Evolutionary conservation across 2,888 invertebrate genomes (phyloP).

Genomic region (Phyllotreta cruciferae): DNA sequence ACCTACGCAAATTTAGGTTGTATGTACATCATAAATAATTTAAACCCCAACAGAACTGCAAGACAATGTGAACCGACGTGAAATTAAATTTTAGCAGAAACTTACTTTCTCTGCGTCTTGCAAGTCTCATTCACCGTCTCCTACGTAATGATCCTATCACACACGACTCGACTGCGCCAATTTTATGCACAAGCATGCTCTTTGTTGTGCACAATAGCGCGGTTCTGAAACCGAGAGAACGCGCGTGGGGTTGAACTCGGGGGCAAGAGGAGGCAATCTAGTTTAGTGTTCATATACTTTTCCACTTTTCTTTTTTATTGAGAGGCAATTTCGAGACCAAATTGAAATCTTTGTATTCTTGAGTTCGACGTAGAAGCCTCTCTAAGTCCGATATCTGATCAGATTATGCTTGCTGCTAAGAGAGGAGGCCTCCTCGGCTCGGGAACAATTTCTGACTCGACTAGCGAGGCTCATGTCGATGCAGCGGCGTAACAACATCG

Average conservation of each 20-base stretch:
- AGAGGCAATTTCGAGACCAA: slow-evolving; percentile 61
- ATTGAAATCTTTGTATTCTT: slow-evolving; percentile 61
- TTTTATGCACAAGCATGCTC: slow-evolving; percentile 48
- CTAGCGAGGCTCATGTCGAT: slow-evolving; percentile 18
- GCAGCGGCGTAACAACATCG: slow-evolving; percentile 13
- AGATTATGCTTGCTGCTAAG: slow-evolving; percentile 56
- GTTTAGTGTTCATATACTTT: slow-evolving; percentile 59
- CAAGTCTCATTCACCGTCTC: slow-evolving; percentile 30
- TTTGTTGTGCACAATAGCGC: slow-evolving; percentile 49
- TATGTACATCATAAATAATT: slow-evolving; percentile 21
- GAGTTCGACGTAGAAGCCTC: slow-evolving; percentile 58
- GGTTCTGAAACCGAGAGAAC: slow-evolving; percentile 34
- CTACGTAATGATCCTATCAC: slow-evolving; percentile 43
- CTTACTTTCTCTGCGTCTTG: slow-evolving; percentile 28
- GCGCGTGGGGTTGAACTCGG: slow-evolving; percentile 17
- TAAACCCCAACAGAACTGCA: slow-evolving; percentile 12
- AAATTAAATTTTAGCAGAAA: slow-evolving; percentile 26
- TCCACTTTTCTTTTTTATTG: slow-evolving; percentile 58
- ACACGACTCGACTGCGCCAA: slow-evolving; percentile 44
- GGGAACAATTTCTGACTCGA: slow-evolving; percentile 34
- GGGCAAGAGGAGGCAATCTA: slow-evolving; percentile 48
- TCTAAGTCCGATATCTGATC: slow-evolving; percentile 60
- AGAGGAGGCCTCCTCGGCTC: slow-evolving; percentile 46
- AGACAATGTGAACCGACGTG: slow-evolving; percentile 21
- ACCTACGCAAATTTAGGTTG: too few relatives aligned